Evolutionary conservation across 2,797 vertebrate species (phyloP), one percentile per base, ranked within the genome.

Genomic region (Spatula versicolor): DNA sequence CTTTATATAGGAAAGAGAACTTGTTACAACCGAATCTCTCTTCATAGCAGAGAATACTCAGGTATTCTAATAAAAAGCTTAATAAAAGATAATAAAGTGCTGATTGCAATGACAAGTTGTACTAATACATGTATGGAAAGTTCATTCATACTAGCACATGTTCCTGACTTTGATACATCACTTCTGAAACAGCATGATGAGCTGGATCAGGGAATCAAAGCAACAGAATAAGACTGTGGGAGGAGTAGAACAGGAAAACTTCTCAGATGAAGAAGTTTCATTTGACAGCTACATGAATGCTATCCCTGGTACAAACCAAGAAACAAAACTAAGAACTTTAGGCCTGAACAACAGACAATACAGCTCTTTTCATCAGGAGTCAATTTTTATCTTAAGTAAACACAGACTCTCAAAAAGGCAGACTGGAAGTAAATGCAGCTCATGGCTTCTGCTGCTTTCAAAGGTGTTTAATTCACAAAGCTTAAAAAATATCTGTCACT

Each of bases 91-190:
- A 37, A 69, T 52, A 39, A 52, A 69, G 20, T 14, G 8, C 31
- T 63, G n/a, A 37, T 6, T 3, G 55, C 20, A 14, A 14, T 6
- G n/a, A 63, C 26, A 56, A 31, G 20, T 76, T 35, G 8, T 13
- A 22, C 46, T 52, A 30, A 25, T 7, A 22, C 6, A 8, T 1
- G 4, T 1, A 39, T 1, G 7, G 8, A 45, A 79, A 69, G 20
- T 22, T 75, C 41, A 25, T 6, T 43, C 10, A 9, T 6, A 52
- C 11, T 6, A 59, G 20, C 37, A 74, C 26, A 6, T 3, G 30
- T 2, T 12, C 28, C n/a, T 3, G 1, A 21, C 39, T 41, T 73
- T 8, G 13, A n/a, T 21, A 59, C 3, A 1, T 33, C 48, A 11
- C 6, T 28, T 21, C 5, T 13, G 7, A 63, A 83, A 35, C 26